Percentiles rank a stretch among this genome's conserved stretches.
These are phyloP conservation scores for Sebastes wilsoni DNA, from an alignment of 2,797 vertebrate species.

Conservation along the genomic window DNA sequence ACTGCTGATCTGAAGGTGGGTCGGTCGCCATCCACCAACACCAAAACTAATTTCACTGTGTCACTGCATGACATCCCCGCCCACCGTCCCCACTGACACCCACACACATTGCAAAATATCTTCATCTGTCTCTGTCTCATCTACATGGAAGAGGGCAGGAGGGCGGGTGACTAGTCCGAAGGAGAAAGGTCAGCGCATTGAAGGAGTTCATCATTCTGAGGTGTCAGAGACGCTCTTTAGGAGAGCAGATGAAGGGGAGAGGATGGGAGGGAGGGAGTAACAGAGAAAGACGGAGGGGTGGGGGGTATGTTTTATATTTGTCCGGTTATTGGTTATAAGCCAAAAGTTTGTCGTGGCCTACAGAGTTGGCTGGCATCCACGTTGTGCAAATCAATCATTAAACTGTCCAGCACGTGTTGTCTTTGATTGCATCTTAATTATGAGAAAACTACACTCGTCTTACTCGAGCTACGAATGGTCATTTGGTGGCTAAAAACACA, in stretches of 20 bases:
- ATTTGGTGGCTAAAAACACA: conserved; percentile 76
- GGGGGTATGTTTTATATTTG: conserved; percentile 37
- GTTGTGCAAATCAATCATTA: conserved; percentile 39
- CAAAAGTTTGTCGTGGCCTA: conserved; percentile 55
- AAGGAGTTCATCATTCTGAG: conserved; percentile 80
- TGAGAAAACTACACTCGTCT: conserved; percentile 45
- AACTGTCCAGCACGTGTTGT: conserved; percentile 35
- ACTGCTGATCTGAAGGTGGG: conserved; percentile 68
- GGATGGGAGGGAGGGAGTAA: conserved; percentile 12
- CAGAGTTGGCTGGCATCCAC: conserved; percentile 51
- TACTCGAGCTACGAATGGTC: conserved; percentile 59
- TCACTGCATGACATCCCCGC: conserved; percentile 51
- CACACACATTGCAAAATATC: conserved; percentile 67
- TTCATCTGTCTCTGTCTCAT: conserved; percentile 84
- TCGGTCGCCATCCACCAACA: conserved; percentile 54
- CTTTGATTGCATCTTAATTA: conserved; percentile 67
- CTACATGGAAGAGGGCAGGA: conserved; percentile 74
- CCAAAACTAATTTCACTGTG: conserved; percentile 76
- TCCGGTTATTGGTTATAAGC: conserved; percentile 58
- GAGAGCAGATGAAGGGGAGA: conserved; percentile 55
- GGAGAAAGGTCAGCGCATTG: conserved; percentile 78
- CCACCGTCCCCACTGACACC: conserved; percentile 35
- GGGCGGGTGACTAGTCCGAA: conserved; percentile 63
- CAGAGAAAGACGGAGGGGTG: background rate
- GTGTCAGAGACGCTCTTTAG: conserved; percentile 68